Conservation (phyloP, 92 coral and sea anemone species). For the Epizoanthus illoricatus region DNA sequence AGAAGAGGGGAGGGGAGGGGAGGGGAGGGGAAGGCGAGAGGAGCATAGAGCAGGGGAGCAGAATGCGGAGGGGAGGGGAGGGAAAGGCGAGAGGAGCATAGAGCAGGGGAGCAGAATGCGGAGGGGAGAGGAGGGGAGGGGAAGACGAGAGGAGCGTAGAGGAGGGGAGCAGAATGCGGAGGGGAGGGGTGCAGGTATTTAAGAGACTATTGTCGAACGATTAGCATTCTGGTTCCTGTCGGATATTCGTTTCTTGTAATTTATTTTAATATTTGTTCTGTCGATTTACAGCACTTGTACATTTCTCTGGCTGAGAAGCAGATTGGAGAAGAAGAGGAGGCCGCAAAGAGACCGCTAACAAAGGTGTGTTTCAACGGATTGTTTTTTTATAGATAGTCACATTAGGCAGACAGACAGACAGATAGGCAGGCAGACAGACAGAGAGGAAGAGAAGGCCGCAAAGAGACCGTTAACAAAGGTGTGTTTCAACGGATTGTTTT, state of each 20-base stretch:
- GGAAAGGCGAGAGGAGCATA: no score
- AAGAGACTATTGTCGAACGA: no score
- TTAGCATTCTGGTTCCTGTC: no score
- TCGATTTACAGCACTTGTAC: slow-evolving; percentile 73
- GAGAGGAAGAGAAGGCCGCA: not conserved
- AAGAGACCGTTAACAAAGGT: not conserved
- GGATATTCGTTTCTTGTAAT: not conserved
- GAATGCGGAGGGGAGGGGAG: no score
- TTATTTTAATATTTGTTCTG: not conserved
- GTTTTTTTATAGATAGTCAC: not conserved
- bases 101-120: no score
- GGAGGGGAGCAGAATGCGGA: no score
- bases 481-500: no score
- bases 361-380: slow-evolving; percentile 46
- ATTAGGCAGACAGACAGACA: not conserved
- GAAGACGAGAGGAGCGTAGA: no score
- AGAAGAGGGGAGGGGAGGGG: no score
- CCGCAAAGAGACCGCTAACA: slow-evolving; percentile 86
- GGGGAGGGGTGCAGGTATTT: no score
- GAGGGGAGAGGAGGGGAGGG: not conserved
- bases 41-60: no score
- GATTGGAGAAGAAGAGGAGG: slow-evolving; percentile 90
- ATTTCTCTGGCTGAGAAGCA: slow-evolving; percentile 87
- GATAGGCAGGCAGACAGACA: not conserved
- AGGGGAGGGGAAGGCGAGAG: no score